A percentile compares a stretch with the other conserved stretches of the same genome.
Conservation (phyloP, 1,140 invertebrate genomes). For the Palaemon carinicauda region DNA sequence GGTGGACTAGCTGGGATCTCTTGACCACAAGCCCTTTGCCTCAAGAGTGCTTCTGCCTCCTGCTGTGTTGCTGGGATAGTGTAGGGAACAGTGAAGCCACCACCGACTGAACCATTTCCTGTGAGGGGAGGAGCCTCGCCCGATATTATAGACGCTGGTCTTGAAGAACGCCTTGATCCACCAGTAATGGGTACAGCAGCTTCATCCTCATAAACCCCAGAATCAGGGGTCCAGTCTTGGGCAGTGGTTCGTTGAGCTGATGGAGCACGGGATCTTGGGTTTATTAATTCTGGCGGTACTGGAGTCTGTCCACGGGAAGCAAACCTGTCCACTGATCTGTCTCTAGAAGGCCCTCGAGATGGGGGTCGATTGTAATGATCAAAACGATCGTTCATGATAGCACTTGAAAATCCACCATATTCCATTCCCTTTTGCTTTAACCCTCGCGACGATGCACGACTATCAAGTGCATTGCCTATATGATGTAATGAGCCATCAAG, state of each 20-base stretch:
- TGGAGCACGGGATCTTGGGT: constrained; percentile 50
- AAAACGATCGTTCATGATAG: constrained; percentile 74
- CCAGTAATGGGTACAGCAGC: constrained; percentile 51
- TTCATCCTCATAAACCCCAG: constrained; percentile 64
- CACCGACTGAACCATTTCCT: constrained; percentile 57
- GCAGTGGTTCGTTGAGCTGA: constrained; percentile 57
- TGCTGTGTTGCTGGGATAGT: constrained; percentile 75
- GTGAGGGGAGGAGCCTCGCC: constrained; percentile 53
- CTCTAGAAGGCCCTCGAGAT: constrained; percentile 82
- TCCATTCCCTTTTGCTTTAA: too few relatives aligned
- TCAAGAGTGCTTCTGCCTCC: constrained; percentile 71
- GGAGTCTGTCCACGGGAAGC: constrained; percentile 58
- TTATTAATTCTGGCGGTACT: constrained; percentile 51
- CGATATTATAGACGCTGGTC: constrained; percentile 41
- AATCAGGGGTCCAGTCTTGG: constrained; percentile 64
- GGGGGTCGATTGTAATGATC: constrained; percentile 94
- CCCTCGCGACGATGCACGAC: constrained; percentile 43
- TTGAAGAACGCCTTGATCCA: constrained; percentile 47
- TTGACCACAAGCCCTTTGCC: constrained; percentile 81
- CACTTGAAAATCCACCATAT: constrained; percentile 61
- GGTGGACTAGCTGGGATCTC: constrained; percentile 83
- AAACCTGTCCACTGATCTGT: constrained; percentile 86
- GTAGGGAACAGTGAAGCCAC: constrained; percentile 50
- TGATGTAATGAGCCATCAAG: too few relatives aligned
- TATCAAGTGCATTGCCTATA: constrained; percentile 61